Evolutionary conservation across 2,888 invertebrate species (phyloP).

Genomic region (Archips xylosteana): DNA sequence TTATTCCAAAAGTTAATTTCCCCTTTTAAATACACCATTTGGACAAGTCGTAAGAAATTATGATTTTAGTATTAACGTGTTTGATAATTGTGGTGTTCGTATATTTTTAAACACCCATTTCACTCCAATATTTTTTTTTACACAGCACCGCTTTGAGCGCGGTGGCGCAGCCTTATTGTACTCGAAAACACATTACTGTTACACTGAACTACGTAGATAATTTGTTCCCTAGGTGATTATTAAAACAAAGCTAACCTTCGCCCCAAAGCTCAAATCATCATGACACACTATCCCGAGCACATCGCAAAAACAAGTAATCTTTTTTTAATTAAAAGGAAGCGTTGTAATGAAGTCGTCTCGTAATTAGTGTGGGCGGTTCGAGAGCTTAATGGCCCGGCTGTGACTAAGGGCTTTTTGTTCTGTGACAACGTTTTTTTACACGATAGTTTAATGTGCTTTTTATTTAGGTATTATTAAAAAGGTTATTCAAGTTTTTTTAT

Average conservation of each 20-base stretch:
- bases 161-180: too few species aligned
- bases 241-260: constrained; percentile 20
- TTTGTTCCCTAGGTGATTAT: neutral
- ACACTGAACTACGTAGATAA: neutral
- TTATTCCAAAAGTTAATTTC: too few species aligned
- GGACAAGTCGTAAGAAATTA: too few species aligned
- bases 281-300: constrained; percentile 44
- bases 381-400: constrained; percentile 28
- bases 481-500: too few species aligned
- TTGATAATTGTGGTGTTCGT: too few species aligned
- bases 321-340: constrained; percentile 63
- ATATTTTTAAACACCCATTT: too few species aligned
- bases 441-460: neutral
- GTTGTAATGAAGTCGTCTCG: constrained; percentile 62
- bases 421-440: constrained; percentile 9
- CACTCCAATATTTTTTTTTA: too few species aligned
- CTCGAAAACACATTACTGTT: too few species aligned
- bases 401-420: constrained; percentile 20
- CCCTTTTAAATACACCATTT: too few species aligned
- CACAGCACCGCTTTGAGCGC: too few species aligned
- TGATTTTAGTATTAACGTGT: too few species aligned
- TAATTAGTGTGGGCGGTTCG: constrained; percentile 54
- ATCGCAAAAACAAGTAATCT: constrained; percentile 60
- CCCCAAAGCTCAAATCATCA: constrained; percentile 49
- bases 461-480: neutral